These are phyloP conservation scores for Imbricaverruca yamaguchii DNA, from an alignment of 2,888 invertebrate species.

Conservation along the genomic window DNA sequence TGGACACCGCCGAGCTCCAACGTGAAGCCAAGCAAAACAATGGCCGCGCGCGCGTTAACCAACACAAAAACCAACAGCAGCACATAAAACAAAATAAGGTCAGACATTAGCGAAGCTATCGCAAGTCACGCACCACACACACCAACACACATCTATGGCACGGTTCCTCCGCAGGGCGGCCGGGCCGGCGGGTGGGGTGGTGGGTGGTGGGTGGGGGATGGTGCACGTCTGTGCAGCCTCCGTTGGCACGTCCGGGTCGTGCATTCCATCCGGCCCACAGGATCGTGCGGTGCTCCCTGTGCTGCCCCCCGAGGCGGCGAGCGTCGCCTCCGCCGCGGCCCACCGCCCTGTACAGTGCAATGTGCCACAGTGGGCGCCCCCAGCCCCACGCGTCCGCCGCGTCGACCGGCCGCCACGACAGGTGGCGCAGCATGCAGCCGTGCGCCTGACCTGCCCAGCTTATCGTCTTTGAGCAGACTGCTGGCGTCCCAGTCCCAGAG, in stretches of 20 bases:
- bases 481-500: conserved; percentile 11
- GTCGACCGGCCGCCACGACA: too few species aligned
- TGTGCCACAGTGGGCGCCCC: neutral
- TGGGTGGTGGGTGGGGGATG: too few species aligned
- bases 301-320: too few species aligned
- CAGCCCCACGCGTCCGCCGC: neutral
- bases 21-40: neutral
- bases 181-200: neutral
- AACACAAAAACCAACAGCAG: neutral
- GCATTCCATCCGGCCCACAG: neutral
- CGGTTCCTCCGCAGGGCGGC: neutral
- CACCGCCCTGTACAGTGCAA: neutral
- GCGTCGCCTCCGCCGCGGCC: neutral
- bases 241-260: neutral
- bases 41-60: neutral
- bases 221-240: too few species aligned
- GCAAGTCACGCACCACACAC: neutral
- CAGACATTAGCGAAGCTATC: neutral
- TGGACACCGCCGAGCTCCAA: neutral
- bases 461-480: conserved; percentile 81
- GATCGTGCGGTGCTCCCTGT: too few species aligned
- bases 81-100: neutral
- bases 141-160: neutral
- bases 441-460: conserved; percentile 68
- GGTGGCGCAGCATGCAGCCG: neutral